Base-by-base conservation (phyloP, 2,113 vertebrate genomes). In the Oreochromis spilurus region DNA sequence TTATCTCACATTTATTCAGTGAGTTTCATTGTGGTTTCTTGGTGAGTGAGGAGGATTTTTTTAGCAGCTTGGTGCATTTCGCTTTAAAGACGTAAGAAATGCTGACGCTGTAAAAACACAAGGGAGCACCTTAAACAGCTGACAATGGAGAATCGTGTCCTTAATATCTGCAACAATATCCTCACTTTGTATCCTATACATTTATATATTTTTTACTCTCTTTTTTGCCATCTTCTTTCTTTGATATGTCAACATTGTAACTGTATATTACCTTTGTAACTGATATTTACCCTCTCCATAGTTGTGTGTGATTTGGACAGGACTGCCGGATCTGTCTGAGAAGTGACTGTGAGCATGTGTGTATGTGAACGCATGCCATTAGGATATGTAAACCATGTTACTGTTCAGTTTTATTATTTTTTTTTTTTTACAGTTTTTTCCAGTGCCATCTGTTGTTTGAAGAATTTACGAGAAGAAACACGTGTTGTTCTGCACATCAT, bases 201-300 rank as follows among this genome's bases (percentile, higher is more conserved):
- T 94, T 96, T 96, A 95, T 96, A 93, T 95, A 95, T 95, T 95
- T 95, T 95, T 94, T 95, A 95, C 89, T 90, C 81, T 92, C 84
- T 4, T 13, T 90, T 94, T 92, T 94, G 87, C 87, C 92, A 92
- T 93, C 77, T 83, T 89, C 79, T 95, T 96, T 93, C 79, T 95
- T 95, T 94, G 60, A 93, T 93, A 94, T 89, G 87, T 94, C 92
- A 77, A 89, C 92, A 93, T 94, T 93, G 92, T 94, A 93, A 65
- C 90, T 92, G 93, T 94, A 91, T 95, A 93, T 92, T 93, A 88
- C 85, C 91, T 95, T 94, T 94, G 91, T 95, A 95, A 84, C 84
- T 91, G 90, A 78, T 95, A 94, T 94, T 93, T 95, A 94, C 91
- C 91, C 92, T 92, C 84, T 92, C 87, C 90, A 85, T 82, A 79